These are phyloP conservation scores for Stratiomys singularior DNA, from an alignment of 2,888 invertebrate genomes.

Conservation along the genomic window DNA sequence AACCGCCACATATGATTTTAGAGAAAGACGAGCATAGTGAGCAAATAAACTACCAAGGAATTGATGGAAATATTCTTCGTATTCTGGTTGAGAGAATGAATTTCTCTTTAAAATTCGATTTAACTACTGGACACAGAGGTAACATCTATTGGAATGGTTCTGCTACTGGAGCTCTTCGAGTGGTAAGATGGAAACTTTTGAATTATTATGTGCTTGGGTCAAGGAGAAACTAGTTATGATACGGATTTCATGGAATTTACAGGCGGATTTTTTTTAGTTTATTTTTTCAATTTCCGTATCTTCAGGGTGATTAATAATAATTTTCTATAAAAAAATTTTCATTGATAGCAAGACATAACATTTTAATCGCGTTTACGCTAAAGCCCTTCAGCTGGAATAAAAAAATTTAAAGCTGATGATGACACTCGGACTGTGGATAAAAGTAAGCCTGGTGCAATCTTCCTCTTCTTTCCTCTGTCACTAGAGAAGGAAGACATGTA, in stretches of 20 bases:
- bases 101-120: constrained; percentile 57
- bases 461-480: no score
- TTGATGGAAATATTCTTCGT: constrained; percentile 59
- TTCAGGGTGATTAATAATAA: no score
- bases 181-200: constrained; percentile 55
- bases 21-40: constrained; percentile 32
- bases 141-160: constrained; percentile 57
- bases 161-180: constrained; percentile 58
- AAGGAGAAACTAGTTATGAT: not conserved
- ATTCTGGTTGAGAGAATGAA: constrained; percentile 60
- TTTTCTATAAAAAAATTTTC: no score
- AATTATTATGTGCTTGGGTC: not conserved
- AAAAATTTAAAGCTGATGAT: no score
- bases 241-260: not conserved
- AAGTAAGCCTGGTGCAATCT: no score
- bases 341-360: no score
- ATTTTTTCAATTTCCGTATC: not conserved
- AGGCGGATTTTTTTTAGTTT: not conserved
- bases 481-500: no score
- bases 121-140: constrained; percentile 54
- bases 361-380: no score
- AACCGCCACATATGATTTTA: constrained; percentile 58
- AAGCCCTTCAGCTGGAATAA: no score
- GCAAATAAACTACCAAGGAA: constrained; percentile 56
- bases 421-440: no score